A percentile compares a stretch with the other conserved stretches of the same genome.
phyloP scores from a whole-genome alignment of 2,113 vertebrate genomes.

The Phaetusa simplex region DNA sequence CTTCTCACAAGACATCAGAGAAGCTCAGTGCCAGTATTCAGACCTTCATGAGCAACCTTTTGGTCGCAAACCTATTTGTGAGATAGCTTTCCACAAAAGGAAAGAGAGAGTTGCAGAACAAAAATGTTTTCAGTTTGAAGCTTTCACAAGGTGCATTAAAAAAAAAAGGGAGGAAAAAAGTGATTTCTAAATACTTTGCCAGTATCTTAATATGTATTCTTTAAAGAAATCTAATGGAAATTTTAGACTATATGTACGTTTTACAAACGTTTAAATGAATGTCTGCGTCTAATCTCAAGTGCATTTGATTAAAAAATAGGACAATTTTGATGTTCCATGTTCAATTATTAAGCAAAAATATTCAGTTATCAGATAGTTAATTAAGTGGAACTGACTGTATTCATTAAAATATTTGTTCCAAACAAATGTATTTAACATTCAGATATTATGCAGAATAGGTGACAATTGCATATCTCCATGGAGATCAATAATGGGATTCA shows the following conservation, averaged over 20 bases:
- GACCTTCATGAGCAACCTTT: neutral
- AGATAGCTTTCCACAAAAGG: neutral
- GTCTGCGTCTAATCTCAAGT: conserved; percentile 73
- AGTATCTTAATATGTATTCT: conserved; percentile 48
- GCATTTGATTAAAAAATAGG: conserved; percentile 74
- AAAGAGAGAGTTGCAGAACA: neutral
- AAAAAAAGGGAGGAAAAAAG: conserved; percentile 14
- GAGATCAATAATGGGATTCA: conserved; percentile 99
- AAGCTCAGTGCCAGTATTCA: neutral
- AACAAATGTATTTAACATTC: conserved; percentile 99
- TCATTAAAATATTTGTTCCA: conserved; percentile 92
- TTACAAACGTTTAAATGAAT: conserved; percentile 72
- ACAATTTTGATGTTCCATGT: conserved; percentile 81
- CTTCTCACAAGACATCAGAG: neutral
- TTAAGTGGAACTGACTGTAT: conserved; percentile 88
- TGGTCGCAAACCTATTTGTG: neutral
- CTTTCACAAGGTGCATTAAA: conserved; percentile 40
- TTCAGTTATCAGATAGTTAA: conserved; percentile 91
- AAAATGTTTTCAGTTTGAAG: conserved; percentile 46
- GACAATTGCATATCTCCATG: conserved; percentile 99
- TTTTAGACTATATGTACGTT: conserved; percentile 68
- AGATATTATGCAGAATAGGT: conserved; percentile 96
- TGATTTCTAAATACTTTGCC: conserved; percentile 43
- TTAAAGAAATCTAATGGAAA: conserved; percentile 68
- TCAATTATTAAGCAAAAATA: conserved; percentile 88